phyloP scores from a whole-genome alignment of 1,140 invertebrate genomes.

The Uloborus diversus region DNA sequence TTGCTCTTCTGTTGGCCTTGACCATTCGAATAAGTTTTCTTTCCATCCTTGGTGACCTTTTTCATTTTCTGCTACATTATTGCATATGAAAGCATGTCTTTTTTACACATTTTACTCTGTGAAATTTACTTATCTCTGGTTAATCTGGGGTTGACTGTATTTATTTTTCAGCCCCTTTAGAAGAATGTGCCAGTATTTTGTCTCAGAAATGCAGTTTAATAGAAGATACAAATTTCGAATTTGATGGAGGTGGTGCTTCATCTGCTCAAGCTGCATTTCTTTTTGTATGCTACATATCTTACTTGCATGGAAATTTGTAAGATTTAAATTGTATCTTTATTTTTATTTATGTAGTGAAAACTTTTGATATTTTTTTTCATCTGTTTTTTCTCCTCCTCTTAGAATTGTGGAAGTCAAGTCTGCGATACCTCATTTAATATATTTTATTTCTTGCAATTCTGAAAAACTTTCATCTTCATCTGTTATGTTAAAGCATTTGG shows the following conservation, averaged over 20 bases:
- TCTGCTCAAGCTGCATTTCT: slow-evolving; percentile 9
- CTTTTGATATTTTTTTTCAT: background rate
- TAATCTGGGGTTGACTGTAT: background rate
- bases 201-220: background rate
- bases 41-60: too few species aligned
- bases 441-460: slow-evolving; percentile 21
- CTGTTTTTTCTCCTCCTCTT: background rate
- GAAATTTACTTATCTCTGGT: too few species aligned
- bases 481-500: background rate
- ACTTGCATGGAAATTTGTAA: slow-evolving; percentile 10
- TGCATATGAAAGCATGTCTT: too few species aligned
- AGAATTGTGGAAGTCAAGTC: slow-evolving; percentile 7
- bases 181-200: slow-evolving; percentile 8
- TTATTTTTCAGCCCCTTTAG: slow-evolving; percentile 1
- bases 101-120: too few species aligned
- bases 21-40: too few species aligned
- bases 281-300: slow-evolving; percentile 2
- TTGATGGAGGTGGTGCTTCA: background rate
- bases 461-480: background rate
- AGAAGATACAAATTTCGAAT: background rate
- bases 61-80: too few species aligned
- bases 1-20: too few species aligned
- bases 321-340: background rate
- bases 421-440: slow-evolving; percentile 15
- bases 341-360: background rate